These are phyloP conservation scores for Papilio polytes DNA, from an alignment of 1,140 invertebrate species.

Conservation along the genomic window DNA sequence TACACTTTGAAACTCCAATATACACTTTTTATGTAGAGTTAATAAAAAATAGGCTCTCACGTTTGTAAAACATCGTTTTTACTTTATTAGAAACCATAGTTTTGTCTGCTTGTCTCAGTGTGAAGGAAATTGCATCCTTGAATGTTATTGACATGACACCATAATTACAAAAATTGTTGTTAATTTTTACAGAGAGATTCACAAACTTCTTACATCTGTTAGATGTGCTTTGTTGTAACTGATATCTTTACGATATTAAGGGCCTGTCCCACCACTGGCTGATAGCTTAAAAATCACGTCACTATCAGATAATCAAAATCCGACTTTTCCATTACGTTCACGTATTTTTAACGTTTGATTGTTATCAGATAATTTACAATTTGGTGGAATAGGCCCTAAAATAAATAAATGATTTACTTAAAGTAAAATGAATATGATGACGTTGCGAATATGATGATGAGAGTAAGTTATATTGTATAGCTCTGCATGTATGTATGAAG, in stretches of 20 bases:
- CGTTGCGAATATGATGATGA: background rate
- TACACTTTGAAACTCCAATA: background rate
- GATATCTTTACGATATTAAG: background rate
- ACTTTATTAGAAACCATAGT: background rate
- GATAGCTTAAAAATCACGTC: too few species aligned
- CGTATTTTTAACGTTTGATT: too few species aligned
- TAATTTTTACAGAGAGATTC: background rate
- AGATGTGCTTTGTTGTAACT: background rate
- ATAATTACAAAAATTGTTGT: background rate
- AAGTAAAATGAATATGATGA: background rate
- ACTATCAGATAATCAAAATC: too few species aligned
- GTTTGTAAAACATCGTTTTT: background rate
- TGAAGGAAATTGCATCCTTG: background rate
- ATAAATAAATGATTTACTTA: background rate
- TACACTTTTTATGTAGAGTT: background rate
- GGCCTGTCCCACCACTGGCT: too few species aligned
- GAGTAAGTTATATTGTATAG: background rate
- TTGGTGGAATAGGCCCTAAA: background rate
- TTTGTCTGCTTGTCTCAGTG: background rate
- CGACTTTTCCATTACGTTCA: too few species aligned
- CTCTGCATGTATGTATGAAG: background rate
- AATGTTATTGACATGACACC: background rate
- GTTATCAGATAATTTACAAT: too few species aligned
- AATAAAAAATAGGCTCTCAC: conserved; percentile 9
- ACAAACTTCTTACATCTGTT: background rate